Conservation (phyloP, 2,113 vertebrate genomes). For the Dunckerocampus dactyliophorus region DNA sequence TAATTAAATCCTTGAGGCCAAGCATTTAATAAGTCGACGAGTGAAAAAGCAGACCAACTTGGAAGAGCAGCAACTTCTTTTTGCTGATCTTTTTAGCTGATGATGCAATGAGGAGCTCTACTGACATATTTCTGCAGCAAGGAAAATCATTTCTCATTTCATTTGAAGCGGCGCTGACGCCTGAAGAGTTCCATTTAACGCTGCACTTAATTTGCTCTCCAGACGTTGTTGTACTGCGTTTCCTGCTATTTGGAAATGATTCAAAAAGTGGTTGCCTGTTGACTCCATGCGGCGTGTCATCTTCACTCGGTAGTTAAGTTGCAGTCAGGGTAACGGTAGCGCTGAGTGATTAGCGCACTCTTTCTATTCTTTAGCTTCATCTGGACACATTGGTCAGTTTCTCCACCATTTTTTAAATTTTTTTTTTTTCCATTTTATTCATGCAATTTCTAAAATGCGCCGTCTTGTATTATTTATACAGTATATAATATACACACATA, state of each 20-base stretch:
- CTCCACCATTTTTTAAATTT: too few species aligned
- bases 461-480: too few species aligned
- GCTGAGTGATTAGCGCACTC: too few species aligned
- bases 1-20: slow-evolving; percentile 2
- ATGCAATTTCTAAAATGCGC: too few species aligned
- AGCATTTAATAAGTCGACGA: not conserved
- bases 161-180: not conserved
- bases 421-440: too few species aligned
- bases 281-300: not conserved
- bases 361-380: too few species aligned
- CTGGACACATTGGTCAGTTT: too few species aligned
- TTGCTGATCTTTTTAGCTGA: not conserved
- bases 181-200: slow-evolving; percentile 40
- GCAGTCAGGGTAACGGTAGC: too few species aligned
- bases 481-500: too few species aligned
- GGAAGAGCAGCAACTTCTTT: not conserved
- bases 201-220: slow-evolving; percentile 36
- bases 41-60: not conserved
- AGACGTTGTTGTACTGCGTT: slow-evolving; percentile 28
- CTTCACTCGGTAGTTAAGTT: not conserved
- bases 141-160: slow-evolving; percentile 5
- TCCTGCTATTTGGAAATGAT: slow-evolving; percentile 14
- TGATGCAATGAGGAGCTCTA: not conserved
- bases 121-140: not conserved
- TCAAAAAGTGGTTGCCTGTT: slow-evolving; percentile 5